Conservation (phyloP, 2,797 vertebrate species). For the Eulemur albifrons region DNA sequence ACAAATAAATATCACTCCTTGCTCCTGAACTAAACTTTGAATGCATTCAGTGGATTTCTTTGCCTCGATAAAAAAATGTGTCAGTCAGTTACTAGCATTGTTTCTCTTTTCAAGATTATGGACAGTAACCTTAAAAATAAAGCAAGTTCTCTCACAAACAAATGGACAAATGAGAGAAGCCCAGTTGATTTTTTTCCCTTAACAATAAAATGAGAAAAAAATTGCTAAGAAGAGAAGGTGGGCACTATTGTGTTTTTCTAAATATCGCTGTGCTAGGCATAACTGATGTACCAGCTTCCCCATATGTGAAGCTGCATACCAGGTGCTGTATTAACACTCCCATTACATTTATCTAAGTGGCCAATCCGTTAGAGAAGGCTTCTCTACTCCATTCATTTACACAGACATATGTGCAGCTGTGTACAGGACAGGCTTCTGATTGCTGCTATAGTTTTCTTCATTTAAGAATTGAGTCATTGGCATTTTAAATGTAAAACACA, state of each 20-base stretch:
- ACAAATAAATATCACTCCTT: slow-evolving; percentile 69
- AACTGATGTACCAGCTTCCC: neutral
- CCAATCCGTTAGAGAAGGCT: neutral
- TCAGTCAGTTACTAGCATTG: slow-evolving; percentile 33
- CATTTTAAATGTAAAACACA: neutral
- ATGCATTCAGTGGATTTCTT: slow-evolving; percentile 73
- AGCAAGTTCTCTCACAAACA: slow-evolving; percentile 41
- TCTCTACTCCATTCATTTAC: neutral
- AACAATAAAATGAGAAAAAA: neutral
- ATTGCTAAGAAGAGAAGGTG: slow-evolving; percentile 40
- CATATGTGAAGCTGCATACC: neutral
- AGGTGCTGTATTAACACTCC: neutral
- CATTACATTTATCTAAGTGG: neutral
- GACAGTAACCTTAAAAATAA: slow-evolving; percentile 64
- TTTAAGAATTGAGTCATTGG: neutral
- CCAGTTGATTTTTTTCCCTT: neutral
- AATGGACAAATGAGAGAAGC: slow-evolving; percentile 39
- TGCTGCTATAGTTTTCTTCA: neutral
- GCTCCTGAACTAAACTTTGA: slow-evolving; percentile 52
- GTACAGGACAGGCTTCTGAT: neutral
- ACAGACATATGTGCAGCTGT: neutral
- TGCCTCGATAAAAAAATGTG: slow-evolving; percentile 53
- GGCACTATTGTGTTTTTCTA: neutral
- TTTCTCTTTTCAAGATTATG: slow-evolving; percentile 53
- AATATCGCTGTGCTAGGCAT: neutral